phyloP scores from a whole-genome alignment of 2,113 vertebrate genomes.

The Eudyptes chrysolophus region DNA sequence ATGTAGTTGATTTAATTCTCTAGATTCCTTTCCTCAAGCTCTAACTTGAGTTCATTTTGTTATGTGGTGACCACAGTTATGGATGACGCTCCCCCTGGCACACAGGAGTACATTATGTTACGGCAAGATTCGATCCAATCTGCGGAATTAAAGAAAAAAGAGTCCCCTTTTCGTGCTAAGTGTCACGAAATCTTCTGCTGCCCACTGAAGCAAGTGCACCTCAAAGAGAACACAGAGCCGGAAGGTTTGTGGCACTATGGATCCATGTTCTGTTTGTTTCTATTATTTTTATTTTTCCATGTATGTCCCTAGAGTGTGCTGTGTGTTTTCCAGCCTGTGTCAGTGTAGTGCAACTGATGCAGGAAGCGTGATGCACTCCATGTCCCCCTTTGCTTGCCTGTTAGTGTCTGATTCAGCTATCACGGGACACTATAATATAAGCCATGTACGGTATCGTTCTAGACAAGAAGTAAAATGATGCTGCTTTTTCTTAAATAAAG shows the following conservation, averaged over 20 bases:
- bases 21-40: conserved; percentile 71
- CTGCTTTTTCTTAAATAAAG: conserved; percentile 67
- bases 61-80: conserved; percentile 97
- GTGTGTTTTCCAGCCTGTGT: conserved; percentile 69
- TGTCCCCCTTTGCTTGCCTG: conserved; percentile 67
- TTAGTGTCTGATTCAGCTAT: conserved; percentile 61
- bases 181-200: conserved; percentile 99
- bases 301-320: conserved; percentile 76
- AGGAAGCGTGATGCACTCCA: conserved; percentile 45
- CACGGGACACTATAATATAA: conserved; percentile 7
- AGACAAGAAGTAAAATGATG: neutral
- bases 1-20: conserved; percentile 65
- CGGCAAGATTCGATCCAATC: conserved; percentile 99
- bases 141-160: conserved; percentile 99
- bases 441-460: neutral
- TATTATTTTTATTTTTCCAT: conserved; percentile 59
- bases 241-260: conserved; percentile 95
- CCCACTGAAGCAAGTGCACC: conserved; percentile 98
- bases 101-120: conserved; percentile 99
- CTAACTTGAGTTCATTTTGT: conserved; percentile 98
- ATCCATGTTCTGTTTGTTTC: conserved; percentile 80
- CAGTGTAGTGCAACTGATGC: conserved; percentile 13
- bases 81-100: conserved; percentile 98
- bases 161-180: conserved; percentile 99
- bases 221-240: conserved; percentile 96